Evolutionary conservation across 2,797 vertebrate species (phyloP).

Genomic region (Synanceia verrucosa): DNA sequence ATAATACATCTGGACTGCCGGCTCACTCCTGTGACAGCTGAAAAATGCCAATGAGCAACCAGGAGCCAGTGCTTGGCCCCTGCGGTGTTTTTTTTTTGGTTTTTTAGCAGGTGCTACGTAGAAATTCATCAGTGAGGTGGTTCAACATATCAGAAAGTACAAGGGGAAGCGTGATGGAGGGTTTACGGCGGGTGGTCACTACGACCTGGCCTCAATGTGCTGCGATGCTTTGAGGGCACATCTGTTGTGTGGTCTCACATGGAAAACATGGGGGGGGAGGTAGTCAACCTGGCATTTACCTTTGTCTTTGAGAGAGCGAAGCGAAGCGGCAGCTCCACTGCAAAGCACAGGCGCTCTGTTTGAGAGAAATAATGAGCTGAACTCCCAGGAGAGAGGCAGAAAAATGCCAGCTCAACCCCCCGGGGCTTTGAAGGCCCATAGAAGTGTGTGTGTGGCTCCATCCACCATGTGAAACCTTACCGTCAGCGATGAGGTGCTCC

Average conservation of each 20-base stretch:
- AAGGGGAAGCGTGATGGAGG: conserved; percentile 40
- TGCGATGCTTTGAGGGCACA: conserved; percentile 70
- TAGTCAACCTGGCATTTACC: conserved; percentile 65
- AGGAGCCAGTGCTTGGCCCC: conserved; percentile 31
- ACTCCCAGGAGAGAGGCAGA: conserved; percentile 17
- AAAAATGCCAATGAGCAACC: conserved; percentile 67
- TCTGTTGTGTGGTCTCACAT: conserved; percentile 55
- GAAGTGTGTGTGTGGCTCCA: conserved; percentile 8
- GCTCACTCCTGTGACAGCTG: conserved; percentile 55
- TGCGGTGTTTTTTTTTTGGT: neutral
- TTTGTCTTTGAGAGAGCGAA: conserved; percentile 59
- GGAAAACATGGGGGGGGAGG: conserved; percentile 7
- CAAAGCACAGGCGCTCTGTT: conserved; percentile 21
- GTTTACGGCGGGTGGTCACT: conserved; percentile 50
- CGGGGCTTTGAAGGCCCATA: conserved; percentile 3
- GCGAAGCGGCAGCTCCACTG: conserved; percentile 38
- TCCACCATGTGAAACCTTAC: conserved; percentile 80
- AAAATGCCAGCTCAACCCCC: conserved; percentile 59
- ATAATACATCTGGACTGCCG: conserved; percentile 71
- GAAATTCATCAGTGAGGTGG: conserved; percentile 72
- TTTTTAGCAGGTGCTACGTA: conserved; percentile 58
- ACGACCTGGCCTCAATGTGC: conserved; percentile 67
- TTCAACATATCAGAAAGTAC: conserved; percentile 53
- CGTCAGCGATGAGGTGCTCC: conserved; percentile 97
- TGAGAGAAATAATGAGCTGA: conserved; percentile 19